Base-by-base conservation (phyloP, 1,140 invertebrate genomes). In the Anadara kagoshimensis region DNA sequence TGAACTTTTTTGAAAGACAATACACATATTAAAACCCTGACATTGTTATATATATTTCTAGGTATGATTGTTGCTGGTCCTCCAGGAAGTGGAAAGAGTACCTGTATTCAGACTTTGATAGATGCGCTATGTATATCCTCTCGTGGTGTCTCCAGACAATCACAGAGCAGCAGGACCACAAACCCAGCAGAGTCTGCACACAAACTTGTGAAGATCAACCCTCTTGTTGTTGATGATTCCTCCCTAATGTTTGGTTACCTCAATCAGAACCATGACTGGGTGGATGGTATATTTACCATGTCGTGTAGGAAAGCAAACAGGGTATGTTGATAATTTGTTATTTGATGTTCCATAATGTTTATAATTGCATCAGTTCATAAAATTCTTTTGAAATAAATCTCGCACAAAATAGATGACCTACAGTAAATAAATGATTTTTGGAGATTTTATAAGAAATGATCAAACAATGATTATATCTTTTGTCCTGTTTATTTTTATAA, bases 81-180 rank as follows among this genome's bases (percentile, higher is more conserved):
- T 8, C 84, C 89, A 22, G 87, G 87, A 29, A 85, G 82, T 80
- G 89, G 89, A n/a, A 90, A 90, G 69, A 87, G 86, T 10, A 82
- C 83, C 14, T 85, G 84, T 69, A 84, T 89, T n/a, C 81, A 88
- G 74, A 83, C 80, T 5, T 63, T 89, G 43, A 83, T 89, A 5
- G 84, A 88, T 57, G 83, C 87, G 11, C 77, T 90, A 18, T 84
- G 85, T 69, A 72, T 79, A 11, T 68, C 76, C 2, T 71, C 76
- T 18, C 67, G 72, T 43, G 67, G 65, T 18, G 65, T 81, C 29
- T 86, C 81, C 2, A 73, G 84, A 12, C 75, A 75, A 29, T 86
- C 85, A 0, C 80, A 79, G 29, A 57, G 65, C 26, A 81, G 61
- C 56, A 78, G 78, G 36, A 76, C 73, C 43, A 73, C 75, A 16